These are phyloP conservation scores for Champsocephalus gunnari DNA, from an alignment of 2,797 vertebrate genomes.

Conservation along the genomic window DNA sequence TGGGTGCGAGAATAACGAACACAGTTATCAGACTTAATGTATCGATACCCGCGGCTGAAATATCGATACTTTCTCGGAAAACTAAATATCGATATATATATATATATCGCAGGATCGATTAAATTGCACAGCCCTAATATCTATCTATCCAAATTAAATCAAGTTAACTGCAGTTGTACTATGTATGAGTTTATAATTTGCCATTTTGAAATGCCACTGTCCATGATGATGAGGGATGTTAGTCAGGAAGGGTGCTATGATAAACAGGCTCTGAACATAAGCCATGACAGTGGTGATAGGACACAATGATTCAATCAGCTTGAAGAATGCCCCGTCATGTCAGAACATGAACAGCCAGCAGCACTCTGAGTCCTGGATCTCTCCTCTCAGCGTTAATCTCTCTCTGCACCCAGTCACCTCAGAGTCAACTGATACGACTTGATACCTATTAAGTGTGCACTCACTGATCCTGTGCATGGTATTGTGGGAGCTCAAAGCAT, in stretches of 20 bases:
- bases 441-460: neutral
- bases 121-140: neutral
- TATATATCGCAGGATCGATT: too few relatives aligned
- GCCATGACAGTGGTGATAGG: slow-evolving; percentile 38
- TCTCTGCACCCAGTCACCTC: neutral
- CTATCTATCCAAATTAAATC: neutral
- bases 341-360: slow-evolving; percentile 63
- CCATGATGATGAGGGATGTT: neutral
- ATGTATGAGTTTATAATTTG: slow-evolving; percentile 2
- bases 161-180: neutral
- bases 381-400: slow-evolving; percentile 17
- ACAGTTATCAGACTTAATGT: too few relatives aligned
- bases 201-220: neutral
- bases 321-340: slow-evolving; percentile 76
- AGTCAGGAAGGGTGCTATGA: slow-evolving; percentile 36
- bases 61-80: too few relatives aligned
- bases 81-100: too few relatives aligned
- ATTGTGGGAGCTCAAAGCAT: neutral
- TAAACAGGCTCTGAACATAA: slow-evolving; percentile 40
- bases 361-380: slow-evolving; percentile 40
- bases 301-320: slow-evolving; percentile 50
- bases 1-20: too few relatives aligned
- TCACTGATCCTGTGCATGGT: neutral
- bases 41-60: too few relatives aligned
- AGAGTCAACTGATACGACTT: neutral